Base-by-base conservation (phyloP, 2,888 invertebrate genomes). In the Myopa testacea region DNA sequence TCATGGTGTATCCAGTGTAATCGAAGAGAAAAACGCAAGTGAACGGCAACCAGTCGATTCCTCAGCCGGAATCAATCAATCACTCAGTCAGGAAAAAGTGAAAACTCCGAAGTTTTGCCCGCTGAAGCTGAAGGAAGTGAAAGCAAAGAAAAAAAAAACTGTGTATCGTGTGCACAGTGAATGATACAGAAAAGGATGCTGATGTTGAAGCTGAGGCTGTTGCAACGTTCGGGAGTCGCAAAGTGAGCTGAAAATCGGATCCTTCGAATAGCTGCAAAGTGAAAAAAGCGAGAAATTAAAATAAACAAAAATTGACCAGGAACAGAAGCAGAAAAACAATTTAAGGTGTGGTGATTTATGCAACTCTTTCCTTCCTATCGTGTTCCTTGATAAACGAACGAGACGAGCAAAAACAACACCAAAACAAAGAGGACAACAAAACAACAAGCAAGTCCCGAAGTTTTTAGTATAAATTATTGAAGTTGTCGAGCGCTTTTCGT, bases 301-400 rank as follows among this genome's bases (percentile, higher is more conserved):
- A 45, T 8, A 8, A 3, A 45, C 6, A 8, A 8, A 45, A 45
- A 45, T 45, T 45, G 45, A 2, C 26, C 10, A 16, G 55, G 34
- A 67, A 52, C 55, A 19, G 63, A 19, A 50, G 6, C 26, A 62
- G 40, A 16, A 74, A 74, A 40, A 70, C 62, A 87, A 86, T 86
- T 87, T 87, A 87, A 87, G 87, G 87, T 86, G 87, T 87, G 87
- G 87, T 87, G 85, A 87, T 87, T 87, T 87, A 87, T 87, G 87
- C 87, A 87, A 87, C 85, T 79, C 78, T 79, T 79, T 78, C 78
- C 78, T 75, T 72, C 60, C 76, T 78, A 63, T 80, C 72, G 63
- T 78, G 70, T 74, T 77, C 75, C 74, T 78, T 78, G 71, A 67
- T 60, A 26, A 78, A 78, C 68, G 70, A 76, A 77, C 75, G 55